These are phyloP conservation scores for Chionoecetes opilio DNA, from an alignment of 1,140 invertebrate genomes.

Conservation along the genomic window DNA sequence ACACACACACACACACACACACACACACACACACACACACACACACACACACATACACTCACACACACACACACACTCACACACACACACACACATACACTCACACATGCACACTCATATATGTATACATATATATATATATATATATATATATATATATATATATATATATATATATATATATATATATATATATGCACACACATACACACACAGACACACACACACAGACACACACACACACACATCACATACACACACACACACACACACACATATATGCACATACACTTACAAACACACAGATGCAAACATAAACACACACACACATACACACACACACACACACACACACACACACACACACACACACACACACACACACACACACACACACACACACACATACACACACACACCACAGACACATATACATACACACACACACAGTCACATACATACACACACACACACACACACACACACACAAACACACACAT, in stretches of 20 bases:
- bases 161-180: not conserved
- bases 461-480: slow-evolving; percentile 6
- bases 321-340: too few species aligned
- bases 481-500: not conserved
- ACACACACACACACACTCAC: too few species aligned
- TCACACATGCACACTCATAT: not conserved
- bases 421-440: too few species aligned
- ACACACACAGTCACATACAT: not conserved
- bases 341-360: slow-evolving; percentile 27
- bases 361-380: not conserved
- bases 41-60: too few species aligned
- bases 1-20: too few species aligned
- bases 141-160: not conserved
- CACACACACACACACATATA: not conserved
- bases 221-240: not conserved
- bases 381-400: not conserved
- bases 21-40: too few species aligned
- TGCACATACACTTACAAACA: not conserved
- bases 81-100: too few species aligned
- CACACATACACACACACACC: slow-evolving; percentile 7
- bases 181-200: not conserved
- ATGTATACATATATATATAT: not conserved
- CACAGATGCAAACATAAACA: not conserved
- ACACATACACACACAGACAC: not conserved
- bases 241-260: not conserved